These are phyloP conservation scores for Leptinotarsa undecemlineata DNA, from an alignment of 1,140 invertebrate genomes.

Conservation along the genomic window DNA sequence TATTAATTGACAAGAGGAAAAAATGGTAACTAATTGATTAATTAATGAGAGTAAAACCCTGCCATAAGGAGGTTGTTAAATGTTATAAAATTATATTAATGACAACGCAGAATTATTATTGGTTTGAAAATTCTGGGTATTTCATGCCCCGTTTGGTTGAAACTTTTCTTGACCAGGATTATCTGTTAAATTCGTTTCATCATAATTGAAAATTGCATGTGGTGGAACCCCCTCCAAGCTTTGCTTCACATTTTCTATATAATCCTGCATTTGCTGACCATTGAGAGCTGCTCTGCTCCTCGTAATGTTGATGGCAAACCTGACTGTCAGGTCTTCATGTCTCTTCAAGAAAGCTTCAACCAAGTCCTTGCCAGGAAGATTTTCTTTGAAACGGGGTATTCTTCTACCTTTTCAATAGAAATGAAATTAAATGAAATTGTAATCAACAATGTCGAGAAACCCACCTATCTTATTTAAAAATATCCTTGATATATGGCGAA, in stretches of 20 bases:
- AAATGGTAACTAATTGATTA: too few species aligned
- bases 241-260: slow-evolving; percentile 7
- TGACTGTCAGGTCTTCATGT: background rate
- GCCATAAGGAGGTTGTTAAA: too few species aligned
- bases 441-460: background rate
- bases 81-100: too few species aligned
- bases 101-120: too few species aligned
- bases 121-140: slow-evolving; percentile 14
- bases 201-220: background rate
- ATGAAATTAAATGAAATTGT: background rate
- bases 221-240: background rate
- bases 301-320: too few species aligned
- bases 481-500: background rate
- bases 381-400: background rate
- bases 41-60: too few species aligned
- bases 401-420: background rate
- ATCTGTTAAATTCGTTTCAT: background rate
- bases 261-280: background rate
- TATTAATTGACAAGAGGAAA: too few species aligned
- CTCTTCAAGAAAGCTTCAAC: background rate
- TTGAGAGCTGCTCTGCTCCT: background rate
- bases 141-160: background rate
- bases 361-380: background rate
- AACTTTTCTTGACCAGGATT: background rate
- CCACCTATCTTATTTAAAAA: background rate